Evolutionary conservation across 2,113 vertebrate genomes (phyloP).

Genomic region (Emydocephalus ijimae): DNA sequence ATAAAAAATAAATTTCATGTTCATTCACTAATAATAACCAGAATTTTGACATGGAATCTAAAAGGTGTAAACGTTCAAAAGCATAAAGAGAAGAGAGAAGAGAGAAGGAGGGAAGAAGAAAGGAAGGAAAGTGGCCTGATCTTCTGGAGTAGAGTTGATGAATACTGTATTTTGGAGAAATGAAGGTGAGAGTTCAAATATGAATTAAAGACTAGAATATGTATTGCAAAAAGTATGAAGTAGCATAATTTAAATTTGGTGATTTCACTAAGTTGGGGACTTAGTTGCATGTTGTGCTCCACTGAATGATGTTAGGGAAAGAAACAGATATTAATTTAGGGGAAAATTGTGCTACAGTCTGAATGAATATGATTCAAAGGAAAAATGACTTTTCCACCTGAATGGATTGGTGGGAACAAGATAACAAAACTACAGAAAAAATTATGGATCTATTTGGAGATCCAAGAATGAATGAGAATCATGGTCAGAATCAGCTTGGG

Average conservation of each 20-base stretch:
- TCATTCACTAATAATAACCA: not conserved
- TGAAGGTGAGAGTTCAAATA: not conserved
- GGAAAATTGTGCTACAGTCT: not conserved
- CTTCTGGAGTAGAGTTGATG: not conserved
- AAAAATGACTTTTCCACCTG: not conserved
- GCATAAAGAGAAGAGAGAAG: not conserved
- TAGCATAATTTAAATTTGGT: not conserved
- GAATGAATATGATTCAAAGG: not conserved
- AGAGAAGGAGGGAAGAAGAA: not conserved
- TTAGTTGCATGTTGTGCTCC: not conserved
- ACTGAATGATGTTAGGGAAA: not conserved
- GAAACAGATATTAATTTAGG: not conserved
- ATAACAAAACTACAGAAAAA: not conserved
- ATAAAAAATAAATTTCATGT: not conserved
- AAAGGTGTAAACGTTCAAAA: not conserved
- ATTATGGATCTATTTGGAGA: not conserved
- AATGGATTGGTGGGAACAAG: not conserved
- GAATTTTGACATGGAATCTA: not conserved
- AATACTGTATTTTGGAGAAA: not conserved
- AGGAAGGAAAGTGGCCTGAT: not conserved
- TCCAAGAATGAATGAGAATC: not conserved
- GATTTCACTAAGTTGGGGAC: not conserved
- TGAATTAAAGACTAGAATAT: not conserved
- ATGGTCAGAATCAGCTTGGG: not conserved
- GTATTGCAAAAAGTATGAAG: not conserved